phyloP scores from a whole-genome alignment of 2,888 invertebrate genomes.

The Scelioninae gen. 1 region DNA sequence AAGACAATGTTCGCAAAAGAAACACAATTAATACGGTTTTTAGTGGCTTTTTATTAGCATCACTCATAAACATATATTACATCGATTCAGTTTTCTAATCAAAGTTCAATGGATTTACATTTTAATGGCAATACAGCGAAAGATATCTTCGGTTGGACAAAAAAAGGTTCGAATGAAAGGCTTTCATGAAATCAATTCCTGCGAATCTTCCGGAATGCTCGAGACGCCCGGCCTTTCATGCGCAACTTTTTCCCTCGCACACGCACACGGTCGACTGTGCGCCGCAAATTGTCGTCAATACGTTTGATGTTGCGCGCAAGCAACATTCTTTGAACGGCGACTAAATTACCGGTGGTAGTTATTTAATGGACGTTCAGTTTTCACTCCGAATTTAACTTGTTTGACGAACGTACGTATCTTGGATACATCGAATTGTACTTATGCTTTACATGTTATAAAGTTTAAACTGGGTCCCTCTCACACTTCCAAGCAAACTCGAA shows the following conservation, averaged over 20 bases:
- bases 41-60: slow-evolving; percentile 54
- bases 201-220: slow-evolving; percentile 4
- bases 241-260: neutral
- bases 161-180: slow-evolving; percentile 18
- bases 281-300: neutral
- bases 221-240: neutral
- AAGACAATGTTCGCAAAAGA: slow-evolving; percentile 54
- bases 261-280: neutral
- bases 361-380: slow-evolving; percentile 9
- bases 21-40: slow-evolving; percentile 52
- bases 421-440: slow-evolving; percentile 41
- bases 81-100: slow-evolving; percentile 30
- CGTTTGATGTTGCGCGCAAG: neutral
- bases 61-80: slow-evolving; percentile 51
- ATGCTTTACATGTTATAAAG: slow-evolving; percentile 16
- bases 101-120: slow-evolving; percentile 36
- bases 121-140: slow-evolving; percentile 23
- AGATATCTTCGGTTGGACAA: slow-evolving; percentile 1
- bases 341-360: slow-evolving; percentile 8
- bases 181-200: neutral
- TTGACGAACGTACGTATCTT: slow-evolving; percentile 9
- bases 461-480: neutral
- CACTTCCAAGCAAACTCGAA: slow-evolving; percentile 16
- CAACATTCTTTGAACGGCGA: slow-evolving; percentile 11
- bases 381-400: slow-evolving; percentile 1